Conservation (phyloP, 2,888 invertebrate species). For the Crossocerus cetratus region DNA sequence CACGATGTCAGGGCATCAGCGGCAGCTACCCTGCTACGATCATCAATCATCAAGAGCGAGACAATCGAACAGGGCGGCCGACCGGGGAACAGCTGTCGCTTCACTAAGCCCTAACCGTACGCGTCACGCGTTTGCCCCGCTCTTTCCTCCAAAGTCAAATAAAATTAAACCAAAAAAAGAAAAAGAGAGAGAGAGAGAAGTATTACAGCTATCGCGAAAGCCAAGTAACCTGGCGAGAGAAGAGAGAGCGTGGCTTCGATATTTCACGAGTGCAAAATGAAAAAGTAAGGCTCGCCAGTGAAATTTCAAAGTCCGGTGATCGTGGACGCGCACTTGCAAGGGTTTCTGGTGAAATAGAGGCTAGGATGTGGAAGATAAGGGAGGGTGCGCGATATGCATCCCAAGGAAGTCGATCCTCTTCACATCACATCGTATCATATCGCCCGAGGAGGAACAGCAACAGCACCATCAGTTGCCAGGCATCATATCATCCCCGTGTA, state of each 20-base stretch:
- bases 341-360: too few species aligned
- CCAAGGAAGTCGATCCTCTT: slow-evolving; percentile 63
- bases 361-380: not conserved
- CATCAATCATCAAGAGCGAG: slow-evolving; percentile 81
- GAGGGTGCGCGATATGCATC: slow-evolving; percentile 41
- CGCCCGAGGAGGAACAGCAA: slow-evolving; percentile 37
- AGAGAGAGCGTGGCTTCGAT: too few species aligned
- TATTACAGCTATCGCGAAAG: too few species aligned
- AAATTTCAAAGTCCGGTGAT: too few species aligned
- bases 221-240: too few species aligned
- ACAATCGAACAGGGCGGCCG: slow-evolving; percentile 79
- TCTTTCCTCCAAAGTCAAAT: slow-evolving; percentile 44
- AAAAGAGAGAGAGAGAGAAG: too few species aligned
- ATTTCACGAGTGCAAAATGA: too few species aligned
- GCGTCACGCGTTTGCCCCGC: slow-evolving; percentile 66
- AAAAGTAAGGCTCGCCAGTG: too few species aligned
- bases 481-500: slow-evolving; percentile 47
- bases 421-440: slow-evolving; percentile 68
- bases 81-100: slow-evolving; percentile 80
- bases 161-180: not conserved
- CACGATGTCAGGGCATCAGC: slow-evolving; percentile 67
- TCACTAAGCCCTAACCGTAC: slow-evolving; percentile 71
- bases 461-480: slow-evolving; percentile 59
- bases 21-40: slow-evolving; percentile 78
- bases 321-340: too few species aligned